Base-by-base conservation (phyloP, 1,140 invertebrate species). In the Trichonephila clavata region DNA sequence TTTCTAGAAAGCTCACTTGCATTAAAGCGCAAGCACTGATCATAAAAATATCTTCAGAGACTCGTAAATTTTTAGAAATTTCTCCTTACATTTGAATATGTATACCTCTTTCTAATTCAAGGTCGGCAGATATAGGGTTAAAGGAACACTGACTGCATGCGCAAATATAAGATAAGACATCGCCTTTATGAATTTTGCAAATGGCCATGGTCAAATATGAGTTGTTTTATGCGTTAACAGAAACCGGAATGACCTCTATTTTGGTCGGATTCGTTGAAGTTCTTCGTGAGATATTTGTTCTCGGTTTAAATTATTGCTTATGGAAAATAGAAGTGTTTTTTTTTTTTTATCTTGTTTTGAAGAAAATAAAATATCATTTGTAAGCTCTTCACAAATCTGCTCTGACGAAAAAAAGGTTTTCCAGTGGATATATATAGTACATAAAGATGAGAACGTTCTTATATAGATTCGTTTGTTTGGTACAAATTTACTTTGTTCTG, bases 111-210 rank as follows among this genome's bases (percentile, higher is more conserved):
- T 77, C 18, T 68, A 6, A 77, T 77, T 77, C 71, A 77, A 27
- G 71, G 71, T 77, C 71, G 32, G 16, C 13, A 18, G 14, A 77
- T 18, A 13, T 32, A 77, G 32, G 27, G 18, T 63, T 20, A 2
- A 18, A 20, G 20, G 18, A 21, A 63, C 21, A 21, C 16, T 63
- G 27, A 39, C 27, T 32, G 71, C 65, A 27, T 77, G 32, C 32
- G 71, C 32, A 77, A 77, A 77, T 20, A 20, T 77, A 32, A 39
- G 71, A 77, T 77, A 77, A 77, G 27, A 32, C 32, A 27, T 77
- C 71, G 27, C 71, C 71, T 77, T 32, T 39, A 39, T 77, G 71
- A 77, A 77, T 77, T 77, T 77, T 77, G 24, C 71, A 20, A 18
- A 77, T 77, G 14, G 71, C 39, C 71, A 77, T 32, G 71, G 71